These are phyloP conservation scores for Cuniculus paca DNA, from an alignment of 2,797 vertebrate genomes.

Conservation along the genomic window DNA sequence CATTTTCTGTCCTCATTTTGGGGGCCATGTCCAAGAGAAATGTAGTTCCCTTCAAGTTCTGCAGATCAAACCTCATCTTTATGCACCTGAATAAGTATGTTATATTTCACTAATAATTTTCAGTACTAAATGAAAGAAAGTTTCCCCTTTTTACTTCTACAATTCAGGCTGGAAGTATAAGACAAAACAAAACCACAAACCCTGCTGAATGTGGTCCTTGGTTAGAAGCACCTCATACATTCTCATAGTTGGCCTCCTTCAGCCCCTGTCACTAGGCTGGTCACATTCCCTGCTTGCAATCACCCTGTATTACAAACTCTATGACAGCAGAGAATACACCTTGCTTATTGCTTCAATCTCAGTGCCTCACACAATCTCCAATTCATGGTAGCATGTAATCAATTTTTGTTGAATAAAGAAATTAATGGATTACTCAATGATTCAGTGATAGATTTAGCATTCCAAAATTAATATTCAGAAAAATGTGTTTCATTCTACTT, in stretches of 20 bases:
- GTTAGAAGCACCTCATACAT: background rate
- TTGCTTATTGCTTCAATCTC: background rate
- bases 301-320: background rate
- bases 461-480: slow-evolving; percentile 5
- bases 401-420: slow-evolving; percentile 6
- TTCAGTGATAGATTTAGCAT: background rate
- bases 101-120: background rate
- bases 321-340: background rate
- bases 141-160: background rate
- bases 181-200: background rate
- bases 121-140: background rate
- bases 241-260: background rate
- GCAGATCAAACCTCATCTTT: background rate
- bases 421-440: background rate
- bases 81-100: background rate
- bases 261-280: background rate
- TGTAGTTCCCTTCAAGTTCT: background rate
- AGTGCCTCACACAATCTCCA: background rate
- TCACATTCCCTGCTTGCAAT: background rate
- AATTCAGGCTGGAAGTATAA: background rate
- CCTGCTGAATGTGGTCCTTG: background rate
- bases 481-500: background rate
- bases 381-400: background rate
- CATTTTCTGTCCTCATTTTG: background rate
- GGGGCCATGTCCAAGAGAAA: background rate